Conservation (phyloP, 2,113 vertebrate genomes). For the Gasterosteus nipponicus region DNA sequence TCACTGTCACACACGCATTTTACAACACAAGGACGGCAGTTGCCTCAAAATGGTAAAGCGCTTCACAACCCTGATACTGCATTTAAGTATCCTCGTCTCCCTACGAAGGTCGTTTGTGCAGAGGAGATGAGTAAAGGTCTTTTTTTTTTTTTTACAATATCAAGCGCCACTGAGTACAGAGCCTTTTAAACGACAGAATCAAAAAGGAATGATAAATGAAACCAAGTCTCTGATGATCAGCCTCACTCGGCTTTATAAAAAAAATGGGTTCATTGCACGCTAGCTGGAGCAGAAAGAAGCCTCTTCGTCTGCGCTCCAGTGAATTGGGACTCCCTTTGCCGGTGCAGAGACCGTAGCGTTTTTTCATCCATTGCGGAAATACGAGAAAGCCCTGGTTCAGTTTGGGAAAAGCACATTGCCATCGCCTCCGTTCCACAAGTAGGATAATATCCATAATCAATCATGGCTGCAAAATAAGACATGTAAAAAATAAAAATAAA, state of each 20-base stretch:
- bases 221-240: conserved; percentile 11
- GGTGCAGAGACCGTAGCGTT: conserved; percentile 18
- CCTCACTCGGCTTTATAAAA: conserved; percentile 40
- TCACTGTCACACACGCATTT: conserved; percentile 15
- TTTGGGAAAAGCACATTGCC: conserved; percentile 14
- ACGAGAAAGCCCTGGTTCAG: neutral
- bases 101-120: neutral
- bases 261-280: conserved; percentile 47
- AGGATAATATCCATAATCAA: conserved; percentile 3
- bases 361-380: conserved; percentile 23
- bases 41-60: conserved; percentile 8
- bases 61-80: conserved; percentile 16
- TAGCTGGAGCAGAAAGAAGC: conserved; percentile 63
- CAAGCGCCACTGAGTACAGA: conserved; percentile 14
- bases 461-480: neutral
- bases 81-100: conserved; percentile 6
- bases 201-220: conserved; percentile 51
- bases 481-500: neutral
- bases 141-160: conserved; percentile 22
- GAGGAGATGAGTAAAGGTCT: conserved; percentile 23
- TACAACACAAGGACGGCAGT: conserved; percentile 1
- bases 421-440: neutral
- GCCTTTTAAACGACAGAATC: conserved; percentile 29
- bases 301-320: conserved; percentile 40
- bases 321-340: conserved; percentile 45